These are phyloP conservation scores for Odontocerum albicorne DNA, from an alignment of 2,888 invertebrate species.

Conservation along the genomic window DNA sequence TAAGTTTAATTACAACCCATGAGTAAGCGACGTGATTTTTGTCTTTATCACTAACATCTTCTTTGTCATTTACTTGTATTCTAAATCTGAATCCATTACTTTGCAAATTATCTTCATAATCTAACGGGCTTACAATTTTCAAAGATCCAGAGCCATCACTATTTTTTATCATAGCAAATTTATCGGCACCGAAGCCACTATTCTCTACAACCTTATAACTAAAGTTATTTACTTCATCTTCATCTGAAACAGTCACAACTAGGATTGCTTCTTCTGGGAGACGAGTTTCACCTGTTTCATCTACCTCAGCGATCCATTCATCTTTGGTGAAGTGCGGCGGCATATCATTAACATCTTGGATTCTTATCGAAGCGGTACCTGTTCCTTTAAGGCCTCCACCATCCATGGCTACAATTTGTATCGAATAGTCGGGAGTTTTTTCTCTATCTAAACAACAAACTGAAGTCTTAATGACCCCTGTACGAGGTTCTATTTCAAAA, in stretches of 20 bases:
- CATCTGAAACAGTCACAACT: constrained; percentile 52
- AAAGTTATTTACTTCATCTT: constrained; percentile 53
- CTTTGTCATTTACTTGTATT: constrained; percentile 51
- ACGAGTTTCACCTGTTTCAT: constrained; percentile 50
- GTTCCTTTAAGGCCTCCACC: constrained; percentile 56
- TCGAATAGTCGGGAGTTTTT: constrained; percentile 53
- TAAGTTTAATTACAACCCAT: constrained; percentile 59
- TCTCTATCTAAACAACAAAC: constrained; percentile 54
- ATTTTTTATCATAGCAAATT: constrained; percentile 52
- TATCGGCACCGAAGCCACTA: constrained; percentile 52
- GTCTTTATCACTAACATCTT: constrained; percentile 74
- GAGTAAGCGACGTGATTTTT: constrained; percentile 78
- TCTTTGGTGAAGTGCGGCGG: constrained; percentile 57
- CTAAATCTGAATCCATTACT: constrained; percentile 54
- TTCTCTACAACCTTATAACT: constrained; percentile 51
- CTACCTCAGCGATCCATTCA: constrained; percentile 53
- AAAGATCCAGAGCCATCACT: constrained; percentile 54
- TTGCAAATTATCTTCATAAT: constrained; percentile 55
- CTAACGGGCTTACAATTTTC: constrained; percentile 54
- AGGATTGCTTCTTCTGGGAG: constrained; percentile 51
- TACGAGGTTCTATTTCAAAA: constrained; percentile 56
- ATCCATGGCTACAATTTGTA: constrained; percentile 54
- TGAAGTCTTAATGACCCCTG: constrained; percentile 54
- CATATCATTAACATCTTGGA: constrained; percentile 63
- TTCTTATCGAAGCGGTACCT: constrained; percentile 54